Conservation (phyloP, 2,113 vertebrate species). For the Calyptommatus sinebrachiatus region DNA sequence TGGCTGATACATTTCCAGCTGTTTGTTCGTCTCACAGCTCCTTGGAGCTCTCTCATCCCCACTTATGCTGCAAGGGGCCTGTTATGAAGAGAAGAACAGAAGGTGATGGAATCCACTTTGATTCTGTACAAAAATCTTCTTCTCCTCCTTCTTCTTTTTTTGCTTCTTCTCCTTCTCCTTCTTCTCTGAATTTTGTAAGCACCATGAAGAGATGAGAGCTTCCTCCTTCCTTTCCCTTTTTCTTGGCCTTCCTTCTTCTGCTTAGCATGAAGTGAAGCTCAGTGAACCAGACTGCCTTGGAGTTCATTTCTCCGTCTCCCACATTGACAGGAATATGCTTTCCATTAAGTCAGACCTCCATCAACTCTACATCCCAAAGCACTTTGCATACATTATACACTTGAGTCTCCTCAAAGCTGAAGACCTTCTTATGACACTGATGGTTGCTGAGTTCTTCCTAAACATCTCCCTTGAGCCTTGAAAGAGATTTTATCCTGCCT, state of each 20-base stretch:
- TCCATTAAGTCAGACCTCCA: constrained; percentile 14
- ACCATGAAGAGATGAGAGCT: neutral
- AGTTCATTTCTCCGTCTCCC: neutral
- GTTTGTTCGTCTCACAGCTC: too few relatives aligned
- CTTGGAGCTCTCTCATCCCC: too few relatives aligned
- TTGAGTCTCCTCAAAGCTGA: neutral
- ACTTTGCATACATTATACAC: constrained; percentile 4
- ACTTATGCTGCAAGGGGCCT: too few relatives aligned
- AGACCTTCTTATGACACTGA: neutral
- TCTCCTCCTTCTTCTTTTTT: too few relatives aligned
- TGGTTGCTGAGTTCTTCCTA: neutral
- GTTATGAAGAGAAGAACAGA: too few relatives aligned
- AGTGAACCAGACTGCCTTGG: neutral
- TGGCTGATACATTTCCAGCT: too few relatives aligned
- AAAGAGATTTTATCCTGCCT: neutral
- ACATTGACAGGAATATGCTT: constrained; percentile 1
- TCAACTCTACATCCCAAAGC: constrained; percentile 2
- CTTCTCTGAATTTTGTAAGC: neutral
- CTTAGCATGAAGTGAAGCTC: neutral
- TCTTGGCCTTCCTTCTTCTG: neutral
- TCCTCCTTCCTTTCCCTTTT: neutral
- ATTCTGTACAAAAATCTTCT: too few relatives aligned
- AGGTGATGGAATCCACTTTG: too few relatives aligned
- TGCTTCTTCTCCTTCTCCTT: too few relatives aligned
- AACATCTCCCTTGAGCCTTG: neutral